These are phyloP conservation scores for Trichomycterus rosablanca DNA, from an alignment of 2,113 vertebrate genomes.

Conservation along the genomic window DNA sequence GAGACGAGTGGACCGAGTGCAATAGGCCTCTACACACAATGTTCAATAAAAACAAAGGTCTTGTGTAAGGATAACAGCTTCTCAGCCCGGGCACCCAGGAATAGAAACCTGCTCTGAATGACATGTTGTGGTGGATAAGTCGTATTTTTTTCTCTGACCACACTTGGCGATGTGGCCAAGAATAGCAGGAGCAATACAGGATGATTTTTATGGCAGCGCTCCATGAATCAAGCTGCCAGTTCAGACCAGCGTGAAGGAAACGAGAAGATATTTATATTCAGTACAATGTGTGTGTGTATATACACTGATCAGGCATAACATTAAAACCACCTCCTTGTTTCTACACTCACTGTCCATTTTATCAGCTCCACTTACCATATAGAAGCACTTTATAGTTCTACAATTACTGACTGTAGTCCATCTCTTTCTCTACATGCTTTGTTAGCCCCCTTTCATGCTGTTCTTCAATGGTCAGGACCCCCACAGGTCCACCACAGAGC, in stretches of 20 bases:
- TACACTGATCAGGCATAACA: too few relatives aligned
- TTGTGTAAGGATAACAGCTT: constrained; percentile 11
- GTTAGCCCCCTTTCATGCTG: too few relatives aligned
- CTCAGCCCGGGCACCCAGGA: constrained; percentile 11
- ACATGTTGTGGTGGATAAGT: constrained; percentile 13
- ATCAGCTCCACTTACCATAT: too few relatives aligned
- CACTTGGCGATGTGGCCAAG: constrained; percentile 4
- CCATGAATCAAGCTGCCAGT: not conserved
- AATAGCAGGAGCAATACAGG: constrained; percentile 19
- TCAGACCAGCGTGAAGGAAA: constrained; percentile 3
- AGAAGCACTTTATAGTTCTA: too few relatives aligned
- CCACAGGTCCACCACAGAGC: too few relatives aligned
- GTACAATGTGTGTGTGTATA: constrained; percentile 8
- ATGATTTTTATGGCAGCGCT: constrained; percentile 18
- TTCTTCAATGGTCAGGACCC: too few relatives aligned
- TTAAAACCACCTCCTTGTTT: too few relatives aligned
- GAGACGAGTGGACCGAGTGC: not conserved
- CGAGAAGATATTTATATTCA: constrained; percentile 6
- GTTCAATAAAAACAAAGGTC: constrained; percentile 7
- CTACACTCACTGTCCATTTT: too few relatives aligned
- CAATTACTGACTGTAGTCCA: too few relatives aligned
- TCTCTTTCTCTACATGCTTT: too few relatives aligned
- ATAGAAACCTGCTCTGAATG: constrained; percentile 25
- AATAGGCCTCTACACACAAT: not conserved
- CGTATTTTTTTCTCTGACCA: constrained; percentile 11